These are phyloP conservation scores for Euzetes globulus DNA, from an alignment of 2,888 invertebrate species.

Conservation along the genomic window DNA sequence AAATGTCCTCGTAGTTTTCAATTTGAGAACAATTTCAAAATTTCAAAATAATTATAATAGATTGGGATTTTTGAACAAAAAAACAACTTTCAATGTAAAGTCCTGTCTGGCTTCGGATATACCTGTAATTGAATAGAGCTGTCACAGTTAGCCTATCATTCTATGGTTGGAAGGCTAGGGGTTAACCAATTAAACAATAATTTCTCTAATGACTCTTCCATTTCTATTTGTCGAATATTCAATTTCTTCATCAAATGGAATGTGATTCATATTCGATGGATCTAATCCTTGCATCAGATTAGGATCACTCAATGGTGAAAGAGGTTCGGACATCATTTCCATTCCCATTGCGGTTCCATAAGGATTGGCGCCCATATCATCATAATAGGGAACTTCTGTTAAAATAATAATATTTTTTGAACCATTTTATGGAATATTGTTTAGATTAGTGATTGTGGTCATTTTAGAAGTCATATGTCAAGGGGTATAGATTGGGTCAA, in stretches of 20 bases:
- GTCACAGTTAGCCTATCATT: too few relatives aligned
- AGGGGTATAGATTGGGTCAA: too few relatives aligned
- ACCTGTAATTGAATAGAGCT: too few relatives aligned
- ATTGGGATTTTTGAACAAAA: too few relatives aligned
- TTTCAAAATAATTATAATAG: too few relatives aligned
- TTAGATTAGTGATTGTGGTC: too few relatives aligned
- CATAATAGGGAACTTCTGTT: conserved; percentile 83
- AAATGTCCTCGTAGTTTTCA: too few relatives aligned
- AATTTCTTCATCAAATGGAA: conserved; percentile 28
- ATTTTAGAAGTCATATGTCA: too few relatives aligned
- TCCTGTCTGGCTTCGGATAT: too few relatives aligned
- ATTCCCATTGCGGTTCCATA: conserved; percentile 31
- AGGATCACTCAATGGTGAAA: conserved; percentile 52
- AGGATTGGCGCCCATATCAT: conserved; percentile 65
- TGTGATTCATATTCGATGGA: conserved; percentile 21
- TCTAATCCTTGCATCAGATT: conserved; percentile 12
- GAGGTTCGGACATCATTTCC: conserved; percentile 45
- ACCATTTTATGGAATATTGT: background rate
- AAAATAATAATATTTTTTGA: conserved; percentile 10
- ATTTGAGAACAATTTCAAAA: too few relatives aligned
- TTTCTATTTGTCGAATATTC: conserved; percentile 54
- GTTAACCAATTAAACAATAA: conserved; percentile 74
- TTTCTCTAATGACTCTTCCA: conserved; percentile 84
- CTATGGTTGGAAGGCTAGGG: too few relatives aligned
- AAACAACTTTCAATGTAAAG: too few relatives aligned